Percentiles rank a stretch among this genome's conserved stretches.
Conservation (phyloP, 2,888 invertebrate species). For the Temnothorax ravouxi region DNA sequence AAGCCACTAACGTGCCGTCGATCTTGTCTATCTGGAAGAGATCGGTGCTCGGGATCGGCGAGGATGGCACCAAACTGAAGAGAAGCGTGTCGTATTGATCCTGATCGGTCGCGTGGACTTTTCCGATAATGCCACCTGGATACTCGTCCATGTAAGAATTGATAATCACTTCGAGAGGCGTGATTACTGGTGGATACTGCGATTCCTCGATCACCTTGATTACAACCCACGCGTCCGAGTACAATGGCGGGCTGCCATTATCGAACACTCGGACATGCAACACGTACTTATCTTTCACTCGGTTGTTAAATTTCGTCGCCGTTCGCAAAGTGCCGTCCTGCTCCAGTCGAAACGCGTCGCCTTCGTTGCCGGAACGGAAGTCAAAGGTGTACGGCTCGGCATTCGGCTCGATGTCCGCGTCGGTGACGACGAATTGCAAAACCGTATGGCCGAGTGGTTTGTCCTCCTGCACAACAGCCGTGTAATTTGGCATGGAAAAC, state of each 20-base stretch:
- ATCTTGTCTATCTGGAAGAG: conserved; percentile 93
- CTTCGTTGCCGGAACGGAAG: conserved; percentile 95
- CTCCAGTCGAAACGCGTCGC: conserved; percentile 94
- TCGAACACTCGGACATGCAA: conserved; percentile 96
- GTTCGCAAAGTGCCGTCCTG: conserved; percentile 94
- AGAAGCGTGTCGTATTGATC: conserved; percentile 97
- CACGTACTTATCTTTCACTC: conserved; percentile 93
- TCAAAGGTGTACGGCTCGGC: conserved; percentile 97
- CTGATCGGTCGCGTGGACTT: conserved; percentile 95
- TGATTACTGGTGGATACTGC: conserved; percentile 96
- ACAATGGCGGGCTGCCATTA: conserved; percentile 96
- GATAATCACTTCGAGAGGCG: conserved; percentile 94
- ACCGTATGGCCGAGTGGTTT: conserved; percentile 94
- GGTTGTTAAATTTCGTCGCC: conserved; percentile 94
- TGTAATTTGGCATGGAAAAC: conserved; percentile 93
- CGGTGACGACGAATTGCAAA: conserved; percentile 93
- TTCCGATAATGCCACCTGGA: conserved; percentile 95
- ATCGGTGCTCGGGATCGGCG: conserved; percentile 89
- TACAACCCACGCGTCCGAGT: conserved; percentile 94
- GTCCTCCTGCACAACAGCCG: conserved; percentile 95
- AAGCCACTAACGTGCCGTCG: conserved; percentile 94
- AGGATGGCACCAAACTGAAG: conserved; percentile 90
- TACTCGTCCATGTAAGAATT: conserved; percentile 97
- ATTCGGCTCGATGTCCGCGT: conserved; percentile 95
- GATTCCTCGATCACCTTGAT: conserved; percentile 96